A percentile compares a stretch with the other conserved stretches of the same genome.
These are phyloP conservation scores for Alectoris magna DNA, from an alignment of 2,797 vertebrate genomes.

Conservation along the genomic window DNA sequence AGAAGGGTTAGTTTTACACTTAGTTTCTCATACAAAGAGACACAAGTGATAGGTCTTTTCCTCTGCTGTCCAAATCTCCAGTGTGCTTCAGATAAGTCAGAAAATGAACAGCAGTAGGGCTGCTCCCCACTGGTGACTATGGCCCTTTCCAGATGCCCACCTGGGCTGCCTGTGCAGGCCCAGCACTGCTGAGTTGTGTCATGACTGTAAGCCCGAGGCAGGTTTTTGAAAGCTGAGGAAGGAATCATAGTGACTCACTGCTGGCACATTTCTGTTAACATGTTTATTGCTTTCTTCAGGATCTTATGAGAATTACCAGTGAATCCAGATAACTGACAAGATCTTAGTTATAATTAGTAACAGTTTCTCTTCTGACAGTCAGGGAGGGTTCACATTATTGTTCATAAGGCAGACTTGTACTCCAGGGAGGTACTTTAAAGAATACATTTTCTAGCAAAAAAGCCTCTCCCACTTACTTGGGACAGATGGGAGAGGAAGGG, in stretches of 20 bases:
- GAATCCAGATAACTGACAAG: slow-evolving; percentile 41
- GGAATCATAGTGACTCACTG: slow-evolving; percentile 23
- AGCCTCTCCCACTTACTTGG: slow-evolving; percentile 28
- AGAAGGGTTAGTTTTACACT: not conserved
- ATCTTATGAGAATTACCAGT: slow-evolving; percentile 38
- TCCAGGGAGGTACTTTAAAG: slow-evolving; percentile 31
- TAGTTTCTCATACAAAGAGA: not conserved
- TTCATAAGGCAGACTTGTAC: slow-evolving; percentile 49
- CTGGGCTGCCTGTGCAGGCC: not conserved
- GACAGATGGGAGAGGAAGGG: slow-evolving; percentile 33
- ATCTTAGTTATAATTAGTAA: slow-evolving; percentile 59
- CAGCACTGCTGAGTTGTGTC: not conserved
- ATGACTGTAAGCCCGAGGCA: not conserved
- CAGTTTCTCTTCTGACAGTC: slow-evolving; percentile 18
- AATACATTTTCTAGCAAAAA: slow-evolving; percentile 8
- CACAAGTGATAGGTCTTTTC: not conserved
- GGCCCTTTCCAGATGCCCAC: not conserved
- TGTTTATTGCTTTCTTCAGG: slow-evolving; percentile 36
- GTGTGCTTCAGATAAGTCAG: not conserved
- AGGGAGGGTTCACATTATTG: slow-evolving; percentile 3
- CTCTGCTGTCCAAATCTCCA: not conserved
- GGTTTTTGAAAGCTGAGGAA: not conserved
- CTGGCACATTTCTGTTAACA: slow-evolving; percentile 33
- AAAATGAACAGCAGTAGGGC: not conserved
- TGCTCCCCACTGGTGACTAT: not conserved